Evolutionary conservation across 2,797 vertebrate genomes (phyloP), one percentile per base, ranked within the genome.

Genomic region (Pseudochirops corinnae): DNA sequence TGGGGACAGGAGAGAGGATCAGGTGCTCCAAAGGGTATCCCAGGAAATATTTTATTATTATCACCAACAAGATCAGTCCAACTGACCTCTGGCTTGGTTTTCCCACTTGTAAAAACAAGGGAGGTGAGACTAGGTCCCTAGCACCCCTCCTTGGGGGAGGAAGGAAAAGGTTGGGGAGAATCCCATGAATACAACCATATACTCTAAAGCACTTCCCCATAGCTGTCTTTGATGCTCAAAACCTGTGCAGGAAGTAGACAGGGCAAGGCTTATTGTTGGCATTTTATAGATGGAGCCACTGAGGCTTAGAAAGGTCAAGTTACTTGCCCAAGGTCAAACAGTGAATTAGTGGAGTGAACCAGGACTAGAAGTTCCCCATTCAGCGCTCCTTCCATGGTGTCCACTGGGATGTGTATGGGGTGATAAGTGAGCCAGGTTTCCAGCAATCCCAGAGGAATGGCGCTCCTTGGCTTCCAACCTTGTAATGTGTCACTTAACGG

Each of bases 391-490:
- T 18, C 62, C 62, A 67, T n/a, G 33, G n/a, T 5, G 0, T 39
- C 31, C 1, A 5, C 31, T 14, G 31, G 12, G 60, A n/a, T n/a
- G 31, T 99, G 99, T 99, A 99, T 99, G 99, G 98, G 99, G 98
- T 99, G 99, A 99, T 99, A 99, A 99, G 99, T 99, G 98, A 92
- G 99, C 99, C 99, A 99, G 99, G 99, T 99, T 99, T 98, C 98
- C 99, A 99, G 99, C 99, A 99, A 99, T 99, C 99, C 99, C 96
- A 98, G 97, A 98, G 98, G 98, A 99, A 98, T 99, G 99, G 99
- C 97, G 99, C 99, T 62, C 29, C 29, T 62, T 4, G 3, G 11
- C 29, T 11, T 62, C 58, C 29, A 4, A 62, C 5, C 2, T 0
- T 74, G 33, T 67, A n/a, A 74, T 39, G 16, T 74, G 67, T 39